A percentile compares a stretch with the other conserved stretches of the same genome.
phyloP scores from a whole-genome alignment of 1,140 invertebrate genomes.

The Leptinotarsa defecta region DNA sequence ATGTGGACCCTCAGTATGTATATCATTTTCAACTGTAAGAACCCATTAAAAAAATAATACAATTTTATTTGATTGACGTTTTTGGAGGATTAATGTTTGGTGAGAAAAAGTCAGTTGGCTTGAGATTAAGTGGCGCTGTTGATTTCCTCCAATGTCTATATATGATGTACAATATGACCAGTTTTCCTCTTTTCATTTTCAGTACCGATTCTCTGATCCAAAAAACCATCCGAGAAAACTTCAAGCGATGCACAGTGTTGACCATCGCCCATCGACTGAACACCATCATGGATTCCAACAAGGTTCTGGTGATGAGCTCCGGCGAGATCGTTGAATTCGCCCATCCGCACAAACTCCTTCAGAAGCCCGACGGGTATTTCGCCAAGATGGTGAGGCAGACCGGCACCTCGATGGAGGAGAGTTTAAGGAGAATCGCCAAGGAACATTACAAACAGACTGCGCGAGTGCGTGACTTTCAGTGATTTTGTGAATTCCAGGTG shows the following conservation, averaged over 20 bases:
- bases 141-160: no score
- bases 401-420: constrained; percentile 28
- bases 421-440: constrained; percentile 34
- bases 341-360: constrained; percentile 48
- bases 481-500: no score
- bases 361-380: constrained; percentile 63
- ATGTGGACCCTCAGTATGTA: constrained; percentile 53
- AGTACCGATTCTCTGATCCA: constrained; percentile 65
- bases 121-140: no score
- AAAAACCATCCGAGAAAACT: constrained; percentile 62
- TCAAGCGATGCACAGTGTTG: constrained; percentile 68
- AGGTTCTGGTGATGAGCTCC: constrained; percentile 51
- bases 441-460: constrained; percentile 13
- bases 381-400: constrained; percentile 73
- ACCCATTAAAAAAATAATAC: no score
- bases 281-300: constrained; percentile 68
- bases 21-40: neutral
- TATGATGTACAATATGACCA: no score
- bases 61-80: no score
- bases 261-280: constrained; percentile 78
- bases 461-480: no score
- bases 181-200: constrained; percentile 37
- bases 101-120: no score
- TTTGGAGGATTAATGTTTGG: no score
- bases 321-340: constrained; percentile 51